These are phyloP conservation scores for Crossocerus cetratus DNA, from an alignment of 2,888 invertebrate genomes.

Conservation along the genomic window DNA sequence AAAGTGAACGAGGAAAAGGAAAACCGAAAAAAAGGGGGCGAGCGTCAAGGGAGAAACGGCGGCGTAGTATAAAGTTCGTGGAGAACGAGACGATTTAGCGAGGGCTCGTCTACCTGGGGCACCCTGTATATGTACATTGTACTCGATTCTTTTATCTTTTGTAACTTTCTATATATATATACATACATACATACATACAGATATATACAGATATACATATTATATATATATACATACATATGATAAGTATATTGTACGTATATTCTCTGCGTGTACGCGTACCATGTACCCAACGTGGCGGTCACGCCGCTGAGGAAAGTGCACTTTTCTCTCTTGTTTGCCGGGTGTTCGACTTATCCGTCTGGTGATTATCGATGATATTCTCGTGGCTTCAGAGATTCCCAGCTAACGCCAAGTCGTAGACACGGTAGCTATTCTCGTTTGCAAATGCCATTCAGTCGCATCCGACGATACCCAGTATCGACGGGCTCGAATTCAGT, in stretches of 20 bases:
- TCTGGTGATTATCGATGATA: neutral
- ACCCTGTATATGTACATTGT: constrained; percentile 59
- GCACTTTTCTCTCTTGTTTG: constrained; percentile 54
- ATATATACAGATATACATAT: constrained; percentile 22
- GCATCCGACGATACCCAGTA: no score
- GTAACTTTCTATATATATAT: constrained; percentile 67
- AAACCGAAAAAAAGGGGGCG: neutral
- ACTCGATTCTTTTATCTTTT: constrained; percentile 69
- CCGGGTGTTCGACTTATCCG: constrained; percentile 34
- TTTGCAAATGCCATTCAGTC: neutral
- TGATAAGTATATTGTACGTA: constrained; percentile 30
- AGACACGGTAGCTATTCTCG: no score
- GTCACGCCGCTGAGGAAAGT: constrained; percentile 45
- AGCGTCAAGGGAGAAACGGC: no score
- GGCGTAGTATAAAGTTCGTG: constrained; percentile 2
- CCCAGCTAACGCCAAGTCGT: no score
- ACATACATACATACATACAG: constrained; percentile 29
- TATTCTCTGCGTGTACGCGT: constrained; percentile 39
- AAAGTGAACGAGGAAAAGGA: neutral
- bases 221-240: constrained; percentile 31
- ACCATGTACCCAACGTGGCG: constrained; percentile 41
- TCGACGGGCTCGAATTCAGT: no score
- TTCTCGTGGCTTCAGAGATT: neutral
- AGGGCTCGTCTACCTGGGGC: constrained; percentile 24
- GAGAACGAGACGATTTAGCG: constrained; percentile 27